Conservation (phyloP, 2,797 vertebrate species). For the Oceanodroma leucorhoa region DNA sequence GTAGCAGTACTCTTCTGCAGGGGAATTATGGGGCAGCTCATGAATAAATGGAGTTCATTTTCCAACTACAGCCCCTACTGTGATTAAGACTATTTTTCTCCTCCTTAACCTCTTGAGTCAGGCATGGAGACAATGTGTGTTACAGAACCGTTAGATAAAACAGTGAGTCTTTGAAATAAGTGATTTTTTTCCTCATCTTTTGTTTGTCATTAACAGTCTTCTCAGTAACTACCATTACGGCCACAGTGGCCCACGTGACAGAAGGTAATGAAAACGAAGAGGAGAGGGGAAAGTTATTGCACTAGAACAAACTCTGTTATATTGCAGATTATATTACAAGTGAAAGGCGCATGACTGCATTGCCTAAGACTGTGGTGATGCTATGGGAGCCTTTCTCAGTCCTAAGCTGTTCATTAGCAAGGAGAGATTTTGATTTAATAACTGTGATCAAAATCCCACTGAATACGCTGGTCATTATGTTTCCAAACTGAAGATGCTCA, state of each 20-base stretch:
- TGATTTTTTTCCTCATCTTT: not conserved
- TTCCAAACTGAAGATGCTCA: conserved; percentile 49
- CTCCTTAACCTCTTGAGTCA: conserved; percentile 1
- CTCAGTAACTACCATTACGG: conserved; percentile 22
- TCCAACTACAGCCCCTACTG: not conserved
- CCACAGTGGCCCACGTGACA: not conserved
- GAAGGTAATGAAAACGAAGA: conserved; percentile 51
- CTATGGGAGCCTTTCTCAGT: not conserved
- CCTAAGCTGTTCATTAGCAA: conserved; percentile 21
- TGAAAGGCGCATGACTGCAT: conserved; percentile 32
- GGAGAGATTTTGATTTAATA: conserved; percentile 63
- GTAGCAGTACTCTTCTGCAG: not conserved
- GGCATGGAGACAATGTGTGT: not conserved
- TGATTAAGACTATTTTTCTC: conserved; percentile 13
- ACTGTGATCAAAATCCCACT: conserved; percentile 50
- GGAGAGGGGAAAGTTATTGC: conserved; percentile 51
- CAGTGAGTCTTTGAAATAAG: not conserved
- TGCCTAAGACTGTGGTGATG: not conserved
- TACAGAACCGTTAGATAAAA: conserved; percentile 16
- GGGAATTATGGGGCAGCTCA: not conserved
- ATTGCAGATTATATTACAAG: conserved; percentile 55
- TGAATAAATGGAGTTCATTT: conserved; percentile 2
- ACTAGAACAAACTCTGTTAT: conserved; percentile 59
- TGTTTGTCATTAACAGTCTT: conserved; percentile 44
- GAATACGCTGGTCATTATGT: conserved; percentile 35